phyloP scores from a whole-genome alignment of 2,888 invertebrate species.

The Megalurothrips usitatus region DNA sequence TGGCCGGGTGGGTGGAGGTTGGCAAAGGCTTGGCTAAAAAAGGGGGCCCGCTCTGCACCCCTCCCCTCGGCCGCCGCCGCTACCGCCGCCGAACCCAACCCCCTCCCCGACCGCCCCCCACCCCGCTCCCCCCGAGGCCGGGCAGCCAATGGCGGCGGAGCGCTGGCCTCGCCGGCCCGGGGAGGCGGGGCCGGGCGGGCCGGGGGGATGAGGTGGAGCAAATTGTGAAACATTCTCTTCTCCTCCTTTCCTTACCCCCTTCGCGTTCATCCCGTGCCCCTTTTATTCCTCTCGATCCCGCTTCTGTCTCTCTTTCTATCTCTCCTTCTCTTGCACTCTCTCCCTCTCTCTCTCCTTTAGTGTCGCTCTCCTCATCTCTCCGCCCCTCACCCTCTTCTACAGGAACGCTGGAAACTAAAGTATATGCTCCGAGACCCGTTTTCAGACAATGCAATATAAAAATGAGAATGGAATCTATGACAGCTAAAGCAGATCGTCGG shows the following conservation, averaged over 20 bases:
- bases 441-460: too few species aligned
- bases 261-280: background rate
- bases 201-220: slow-evolving; percentile 15
- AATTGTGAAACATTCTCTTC: slow-evolving; percentile 25
- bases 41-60: background rate
- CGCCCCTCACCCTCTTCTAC: too few species aligned
- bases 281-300: background rate
- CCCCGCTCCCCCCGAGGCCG: background rate
- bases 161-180: background rate
- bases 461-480: too few species aligned
- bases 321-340: background rate
- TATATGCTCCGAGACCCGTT: too few species aligned
- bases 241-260: background rate
- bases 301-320: background rate
- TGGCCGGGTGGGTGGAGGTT: background rate
- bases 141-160: background rate
- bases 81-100: background rate
- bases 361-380: too few species aligned
- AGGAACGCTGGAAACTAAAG: too few species aligned
- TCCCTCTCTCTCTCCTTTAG: background rate
- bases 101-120: background rate
- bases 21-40: background rate
- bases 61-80: background rate
- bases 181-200: background rate
- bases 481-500: too few species aligned